Evolutionary conservation across 2,797 vertebrate genomes (phyloP).

Genomic region (Pelochelys cantorii): DNA sequence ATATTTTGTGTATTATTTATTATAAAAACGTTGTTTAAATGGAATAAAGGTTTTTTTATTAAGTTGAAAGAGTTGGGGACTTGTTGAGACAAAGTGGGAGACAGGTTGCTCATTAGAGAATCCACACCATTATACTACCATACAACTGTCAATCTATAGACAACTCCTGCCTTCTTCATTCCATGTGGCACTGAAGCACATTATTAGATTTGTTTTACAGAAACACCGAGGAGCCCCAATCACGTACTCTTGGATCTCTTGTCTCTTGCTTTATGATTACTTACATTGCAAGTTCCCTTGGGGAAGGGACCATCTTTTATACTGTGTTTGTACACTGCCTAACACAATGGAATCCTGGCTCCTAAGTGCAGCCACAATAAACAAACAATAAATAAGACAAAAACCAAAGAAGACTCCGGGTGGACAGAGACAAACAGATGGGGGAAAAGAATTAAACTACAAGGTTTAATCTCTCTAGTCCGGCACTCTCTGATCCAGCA

Average conservation of each 20-base stretch:
- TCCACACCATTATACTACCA: background rate
- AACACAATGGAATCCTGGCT: background rate
- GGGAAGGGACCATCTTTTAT: background rate
- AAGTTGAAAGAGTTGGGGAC: background rate
- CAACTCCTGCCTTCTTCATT: background rate
- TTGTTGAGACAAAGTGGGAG: background rate
- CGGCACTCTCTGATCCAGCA: no score
- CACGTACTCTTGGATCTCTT: background rate
- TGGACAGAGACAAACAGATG: background rate
- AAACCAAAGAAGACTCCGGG: background rate
- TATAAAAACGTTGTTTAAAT: accelerated
- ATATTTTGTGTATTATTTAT: background rate
- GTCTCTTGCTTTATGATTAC: background rate
- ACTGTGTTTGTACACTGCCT: background rate
- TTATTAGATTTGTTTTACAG: background rate
- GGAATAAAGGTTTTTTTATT: background rate
- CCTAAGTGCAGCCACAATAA: background rate
- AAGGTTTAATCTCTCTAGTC: no score
- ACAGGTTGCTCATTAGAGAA: background rate
- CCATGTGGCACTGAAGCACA: background rate
- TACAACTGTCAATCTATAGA: background rate
- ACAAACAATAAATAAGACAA: background rate
- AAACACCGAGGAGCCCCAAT: background rate
- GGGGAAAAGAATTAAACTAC: background rate
- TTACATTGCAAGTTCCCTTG: background rate